Evolutionary conservation across 2,888 invertebrate genomes (phyloP).

Genomic region (Mythimna pallens): DNA sequence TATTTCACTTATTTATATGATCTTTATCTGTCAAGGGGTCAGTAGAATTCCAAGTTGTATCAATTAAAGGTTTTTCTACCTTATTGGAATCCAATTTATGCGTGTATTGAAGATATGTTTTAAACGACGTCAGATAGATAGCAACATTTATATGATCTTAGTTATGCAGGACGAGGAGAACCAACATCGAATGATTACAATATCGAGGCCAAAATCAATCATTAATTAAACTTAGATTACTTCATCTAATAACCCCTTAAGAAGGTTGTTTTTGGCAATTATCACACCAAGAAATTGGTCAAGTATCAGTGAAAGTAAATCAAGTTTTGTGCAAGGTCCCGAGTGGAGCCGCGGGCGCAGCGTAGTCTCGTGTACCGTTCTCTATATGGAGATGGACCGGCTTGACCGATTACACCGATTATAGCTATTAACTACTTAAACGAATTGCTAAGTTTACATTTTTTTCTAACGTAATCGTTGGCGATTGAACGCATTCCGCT

Average conservation of each 20-base stretch:
- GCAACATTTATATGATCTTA: slow-evolving; percentile 2
- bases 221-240: slow-evolving; percentile 55
- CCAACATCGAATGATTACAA: slow-evolving; percentile 12
- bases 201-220: slow-evolving; percentile 44
- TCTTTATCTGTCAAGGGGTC: slow-evolving; percentile 20
- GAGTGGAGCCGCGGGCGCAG: slow-evolving; percentile 53
- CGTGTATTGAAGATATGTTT: slow-evolving; percentile 9
- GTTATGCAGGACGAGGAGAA: slow-evolving; percentile 39
- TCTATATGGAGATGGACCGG: slow-evolving; percentile 69
- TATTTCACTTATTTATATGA: slow-evolving; percentile 31
- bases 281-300: slow-evolving; percentile 59
- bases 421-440: slow-evolving; percentile 76
- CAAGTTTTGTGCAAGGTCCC: slow-evolving; percentile 64
- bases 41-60: slow-evolving; percentile 21
- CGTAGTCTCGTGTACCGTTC: slow-evolving; percentile 56
- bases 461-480: slow-evolving; percentile 73
- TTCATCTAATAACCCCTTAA: slow-evolving; percentile 61
- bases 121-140: slow-evolving; percentile 1
- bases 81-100: slow-evolving; percentile 24
- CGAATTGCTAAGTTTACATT: slow-evolving; percentile 73
- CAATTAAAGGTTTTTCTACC: slow-evolving; percentile 35
- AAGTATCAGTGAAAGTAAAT: slow-evolving; percentile 65
- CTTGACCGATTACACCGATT: slow-evolving; percentile 64
- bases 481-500: slow-evolving; percentile 71
- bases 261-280: slow-evolving; percentile 64